Conservation (phyloP, 2,797 vertebrate species). For the Sciurus vulgaris region DNA sequence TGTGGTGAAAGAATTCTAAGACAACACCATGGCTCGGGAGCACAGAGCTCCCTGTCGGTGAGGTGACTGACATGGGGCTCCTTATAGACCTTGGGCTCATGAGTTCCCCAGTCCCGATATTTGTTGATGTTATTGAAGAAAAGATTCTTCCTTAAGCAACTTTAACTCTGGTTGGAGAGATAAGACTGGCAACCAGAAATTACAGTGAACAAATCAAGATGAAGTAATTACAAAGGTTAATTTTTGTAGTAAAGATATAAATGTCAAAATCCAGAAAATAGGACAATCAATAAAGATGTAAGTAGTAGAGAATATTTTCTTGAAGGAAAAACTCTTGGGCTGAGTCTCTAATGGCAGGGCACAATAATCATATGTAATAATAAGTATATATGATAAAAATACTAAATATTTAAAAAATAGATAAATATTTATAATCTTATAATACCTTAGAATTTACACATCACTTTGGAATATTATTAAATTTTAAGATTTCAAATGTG, state of each 20-base stretch:
- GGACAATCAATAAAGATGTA: not conserved
- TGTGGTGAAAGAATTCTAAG: too few relatives aligned
- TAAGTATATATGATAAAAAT: not conserved
- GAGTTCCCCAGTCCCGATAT: not conserved
- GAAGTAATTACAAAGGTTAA: not conserved
- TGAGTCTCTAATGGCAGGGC: not conserved
- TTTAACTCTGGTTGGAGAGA: not conserved
- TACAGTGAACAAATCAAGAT: constrained; percentile 18
- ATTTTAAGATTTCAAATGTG: constrained; percentile 41
- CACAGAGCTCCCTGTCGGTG: not conserved
- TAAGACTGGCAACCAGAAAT: constrained; percentile 1
- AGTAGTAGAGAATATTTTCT: constrained; percentile 5
- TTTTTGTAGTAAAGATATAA: not conserved
- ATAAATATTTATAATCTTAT: not conserved
- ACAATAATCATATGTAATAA: not conserved
- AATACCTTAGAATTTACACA: not conserved
- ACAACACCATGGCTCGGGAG: too few relatives aligned
- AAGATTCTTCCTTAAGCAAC: constrained; percentile 8
- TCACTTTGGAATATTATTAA: not conserved
- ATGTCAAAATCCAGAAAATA: not conserved
- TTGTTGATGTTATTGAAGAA: not conserved
- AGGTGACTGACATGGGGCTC: not conserved
- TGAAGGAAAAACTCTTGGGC: not conserved
- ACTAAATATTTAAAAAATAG: not conserved
- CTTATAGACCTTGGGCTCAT: not conserved